Evolutionary conservation across 2,113 vertebrate genomes (phyloP).

Genomic region (Genyomyrus donnyi): DNA sequence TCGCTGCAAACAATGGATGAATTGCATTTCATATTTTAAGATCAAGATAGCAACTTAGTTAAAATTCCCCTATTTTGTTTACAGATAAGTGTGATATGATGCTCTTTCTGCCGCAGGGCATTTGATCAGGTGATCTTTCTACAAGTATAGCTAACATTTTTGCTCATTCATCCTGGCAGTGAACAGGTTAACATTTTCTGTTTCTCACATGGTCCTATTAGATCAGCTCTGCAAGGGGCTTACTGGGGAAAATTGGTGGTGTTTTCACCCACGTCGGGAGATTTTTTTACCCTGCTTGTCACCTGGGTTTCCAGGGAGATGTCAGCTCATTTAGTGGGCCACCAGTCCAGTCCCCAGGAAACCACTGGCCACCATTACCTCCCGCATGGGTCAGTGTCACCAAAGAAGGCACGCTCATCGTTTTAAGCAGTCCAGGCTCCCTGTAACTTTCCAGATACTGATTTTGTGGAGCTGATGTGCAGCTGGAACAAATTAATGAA

Average conservation of each 20-base stretch:
- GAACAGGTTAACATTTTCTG: not conserved
- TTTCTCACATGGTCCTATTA: not conserved
- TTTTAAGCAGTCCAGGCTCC: not conserved
- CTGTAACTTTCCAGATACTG: not conserved
- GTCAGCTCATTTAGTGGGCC: not conserved
- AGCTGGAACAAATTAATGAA: not conserved
- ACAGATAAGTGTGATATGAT: not conserved
- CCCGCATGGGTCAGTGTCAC: not conserved
- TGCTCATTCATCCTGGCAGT: not conserved
- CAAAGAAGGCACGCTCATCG: not conserved
- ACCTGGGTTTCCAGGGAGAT: conserved; percentile 1
- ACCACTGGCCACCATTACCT: not conserved
- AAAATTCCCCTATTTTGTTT: not conserved
- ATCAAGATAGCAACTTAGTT: not conserved
- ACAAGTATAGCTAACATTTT: not conserved
- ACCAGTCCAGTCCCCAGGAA: not conserved
- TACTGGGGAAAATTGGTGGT: not conserved
- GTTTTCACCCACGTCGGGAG: not conserved
- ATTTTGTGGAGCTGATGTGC: not conserved
- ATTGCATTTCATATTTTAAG: not conserved
- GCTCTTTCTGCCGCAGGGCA: not conserved
- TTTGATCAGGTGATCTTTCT: not conserved
- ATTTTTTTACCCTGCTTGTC: not conserved
- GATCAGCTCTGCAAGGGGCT: not conserved
- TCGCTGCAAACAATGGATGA: not conserved